phyloP scores from a whole-genome alignment of 2,888 invertebrate genomes.

The Syritta pipiens region DNA sequence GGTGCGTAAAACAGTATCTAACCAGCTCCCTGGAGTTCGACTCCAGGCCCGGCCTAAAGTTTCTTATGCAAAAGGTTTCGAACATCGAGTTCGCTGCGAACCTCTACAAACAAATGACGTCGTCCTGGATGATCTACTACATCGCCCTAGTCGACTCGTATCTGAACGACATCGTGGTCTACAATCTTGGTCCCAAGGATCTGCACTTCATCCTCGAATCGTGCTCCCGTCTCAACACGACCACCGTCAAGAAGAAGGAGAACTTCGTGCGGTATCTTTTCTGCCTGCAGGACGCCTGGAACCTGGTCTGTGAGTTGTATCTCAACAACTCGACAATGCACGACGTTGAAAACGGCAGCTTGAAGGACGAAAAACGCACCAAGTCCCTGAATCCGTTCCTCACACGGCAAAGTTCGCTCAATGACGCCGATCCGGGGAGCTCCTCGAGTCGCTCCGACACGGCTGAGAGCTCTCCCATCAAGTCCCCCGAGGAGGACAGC shows the following conservation, averaged over 20 bases:
- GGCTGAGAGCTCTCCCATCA: slow-evolving; percentile 73
- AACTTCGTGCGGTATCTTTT: slow-evolving; percentile 82
- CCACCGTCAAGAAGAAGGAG: slow-evolving; percentile 80
- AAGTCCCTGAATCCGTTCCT: slow-evolving; percentile 54
- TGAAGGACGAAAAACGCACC: slow-evolving; percentile 70
- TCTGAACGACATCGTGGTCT: slow-evolving; percentile 85
- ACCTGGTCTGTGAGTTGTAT: slow-evolving; percentile 82
- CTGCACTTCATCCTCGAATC: slow-evolving; percentile 84
- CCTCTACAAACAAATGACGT: slow-evolving; percentile 94
- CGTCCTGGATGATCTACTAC: slow-evolving; percentile 93
- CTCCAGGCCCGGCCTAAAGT: slow-evolving; percentile 93
- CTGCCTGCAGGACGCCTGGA: slow-evolving; percentile 83
- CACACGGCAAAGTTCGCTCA: slow-evolving; percentile 44
- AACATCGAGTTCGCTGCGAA: slow-evolving; percentile 92
- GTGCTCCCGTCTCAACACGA: slow-evolving; percentile 81
- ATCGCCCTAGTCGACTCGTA: slow-evolving; percentile 92
- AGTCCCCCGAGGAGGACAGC: slow-evolving; percentile 76
- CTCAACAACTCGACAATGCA: slow-evolving; percentile 79
- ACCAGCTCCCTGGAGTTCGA: slow-evolving; percentile 92
- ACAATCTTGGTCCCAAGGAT: slow-evolving; percentile 83
- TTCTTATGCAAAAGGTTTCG: slow-evolving; percentile 95
- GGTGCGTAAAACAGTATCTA: slow-evolving; percentile 90
- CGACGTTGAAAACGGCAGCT: slow-evolving; percentile 77
- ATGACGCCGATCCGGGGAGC: slow-evolving; percentile 61
- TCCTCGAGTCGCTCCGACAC: slow-evolving; percentile 71